phyloP scores from a whole-genome alignment of 2,888 invertebrate genomes.

The Camponotus fellah region DNA sequence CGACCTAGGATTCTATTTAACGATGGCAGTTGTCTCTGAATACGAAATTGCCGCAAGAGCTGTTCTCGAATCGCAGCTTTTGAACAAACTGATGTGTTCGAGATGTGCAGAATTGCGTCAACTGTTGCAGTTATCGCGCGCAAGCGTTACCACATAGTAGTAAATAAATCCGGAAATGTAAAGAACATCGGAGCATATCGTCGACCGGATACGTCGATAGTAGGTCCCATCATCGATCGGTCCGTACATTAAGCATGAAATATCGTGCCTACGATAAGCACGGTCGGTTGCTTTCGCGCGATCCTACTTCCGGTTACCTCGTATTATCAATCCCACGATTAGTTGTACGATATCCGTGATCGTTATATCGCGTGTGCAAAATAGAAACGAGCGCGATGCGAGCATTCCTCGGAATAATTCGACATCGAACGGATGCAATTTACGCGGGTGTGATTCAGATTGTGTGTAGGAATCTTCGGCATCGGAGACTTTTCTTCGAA shows the following conservation, averaged over 20 bases:
- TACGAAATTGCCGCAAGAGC: not conserved
- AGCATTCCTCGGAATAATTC: not conserved
- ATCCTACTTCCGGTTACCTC: not conserved
- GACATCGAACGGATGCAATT: not conserved
- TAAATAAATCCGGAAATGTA: not conserved
- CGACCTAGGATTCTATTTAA: not conserved
- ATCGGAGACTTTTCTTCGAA: conserved; percentile 71
- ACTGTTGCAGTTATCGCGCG: not conserved
- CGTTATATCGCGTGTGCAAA: not conserved
- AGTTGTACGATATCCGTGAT: not conserved
- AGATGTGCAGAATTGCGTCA: not conserved
- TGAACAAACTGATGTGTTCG: not conserved
- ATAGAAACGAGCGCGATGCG: not conserved
- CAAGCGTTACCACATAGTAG: not conserved
- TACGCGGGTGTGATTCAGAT: conserved; percentile 68
- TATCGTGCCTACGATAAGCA: conserved; percentile 1
- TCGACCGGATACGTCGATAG: not conserved
- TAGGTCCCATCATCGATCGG: not conserved
- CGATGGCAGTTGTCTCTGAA: not conserved
- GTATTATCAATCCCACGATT: conserved; percentile 1
- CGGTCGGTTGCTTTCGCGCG: not conserved
- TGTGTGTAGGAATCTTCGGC: conserved; percentile 71
- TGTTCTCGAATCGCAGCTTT: not conserved
- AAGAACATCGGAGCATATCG: conserved; percentile 5
- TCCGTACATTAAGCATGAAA: conserved; percentile 15